Conservation (phyloP, 2,797 vertebrate species). For the Cynopterus sphinx region DNA sequence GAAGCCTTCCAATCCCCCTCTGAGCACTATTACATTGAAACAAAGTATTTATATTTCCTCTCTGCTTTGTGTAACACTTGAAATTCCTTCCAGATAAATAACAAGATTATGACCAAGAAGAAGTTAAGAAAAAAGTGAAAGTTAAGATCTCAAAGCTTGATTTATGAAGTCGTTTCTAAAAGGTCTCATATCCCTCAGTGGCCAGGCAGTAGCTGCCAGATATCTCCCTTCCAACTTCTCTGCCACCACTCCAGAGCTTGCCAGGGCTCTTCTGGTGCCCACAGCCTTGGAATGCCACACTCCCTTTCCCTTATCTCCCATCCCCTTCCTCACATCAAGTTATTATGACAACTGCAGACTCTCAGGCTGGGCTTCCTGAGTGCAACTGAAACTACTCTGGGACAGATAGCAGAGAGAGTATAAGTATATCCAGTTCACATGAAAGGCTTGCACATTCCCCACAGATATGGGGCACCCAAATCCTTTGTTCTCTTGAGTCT, state of each 20-base stretch:
- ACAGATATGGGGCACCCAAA: not conserved
- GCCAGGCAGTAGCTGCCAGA: not conserved
- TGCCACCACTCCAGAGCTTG: not conserved
- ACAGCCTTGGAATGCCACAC: not conserved
- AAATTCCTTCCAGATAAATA: slow-evolving; percentile 69
- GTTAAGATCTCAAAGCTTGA: slow-evolving; percentile 48
- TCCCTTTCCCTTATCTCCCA: slow-evolving; percentile 10
- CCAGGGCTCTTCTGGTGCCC: not conserved
- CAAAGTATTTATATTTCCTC: slow-evolving; percentile 51
- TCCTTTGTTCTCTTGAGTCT: not conserved
- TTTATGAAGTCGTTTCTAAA: slow-evolving; percentile 64
- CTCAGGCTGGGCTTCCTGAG: not conserved
- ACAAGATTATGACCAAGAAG: slow-evolving; percentile 27
- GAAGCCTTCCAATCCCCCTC: not conserved
- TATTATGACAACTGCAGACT: not conserved
- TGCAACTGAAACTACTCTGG: not conserved
- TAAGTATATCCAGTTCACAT: not conserved
- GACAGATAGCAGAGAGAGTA: not conserved
- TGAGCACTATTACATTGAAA: slow-evolving; percentile 30
- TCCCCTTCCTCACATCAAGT: slow-evolving; percentile 30
- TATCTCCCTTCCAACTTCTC: not conserved
- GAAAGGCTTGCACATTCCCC: not conserved
- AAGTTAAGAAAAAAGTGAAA: slow-evolving; percentile 54
- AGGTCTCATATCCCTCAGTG: not conserved
- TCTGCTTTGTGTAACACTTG: slow-evolving; percentile 63